These are phyloP conservation scores for Platyscapa corneri DNA, from an alignment of 1,140 invertebrate species.

Conservation along the genomic window DNA sequence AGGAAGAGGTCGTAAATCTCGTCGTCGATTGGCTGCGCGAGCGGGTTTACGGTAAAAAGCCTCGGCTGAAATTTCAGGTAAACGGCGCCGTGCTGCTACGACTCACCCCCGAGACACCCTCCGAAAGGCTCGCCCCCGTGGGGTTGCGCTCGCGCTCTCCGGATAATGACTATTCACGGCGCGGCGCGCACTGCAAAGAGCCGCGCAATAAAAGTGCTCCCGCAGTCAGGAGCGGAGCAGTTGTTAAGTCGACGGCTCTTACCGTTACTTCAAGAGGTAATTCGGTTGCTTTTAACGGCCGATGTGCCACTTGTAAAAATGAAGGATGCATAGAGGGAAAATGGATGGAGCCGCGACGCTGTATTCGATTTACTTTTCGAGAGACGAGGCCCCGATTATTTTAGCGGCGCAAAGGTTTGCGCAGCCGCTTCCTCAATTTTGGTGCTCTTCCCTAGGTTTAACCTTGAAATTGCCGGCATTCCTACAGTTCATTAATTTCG, in stretches of 20 bases:
- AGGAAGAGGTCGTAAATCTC: no score
- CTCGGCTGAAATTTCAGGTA: neutral
- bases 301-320: neutral
- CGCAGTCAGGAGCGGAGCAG: neutral
- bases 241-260: neutral
- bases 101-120: no score
- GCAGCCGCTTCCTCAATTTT: no score
- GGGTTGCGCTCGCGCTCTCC: neutral
- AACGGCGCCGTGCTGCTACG: neutral
- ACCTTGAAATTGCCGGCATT: no score
- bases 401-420: no score
- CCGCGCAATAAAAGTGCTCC: neutral
- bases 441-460: no score
- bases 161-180: neutral
- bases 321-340: neutral
- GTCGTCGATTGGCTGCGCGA: no score
- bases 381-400: neutral
- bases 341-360: neutral
- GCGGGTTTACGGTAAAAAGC: no score
- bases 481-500: no score
- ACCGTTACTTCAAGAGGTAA: neutral
- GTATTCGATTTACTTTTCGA: no score
- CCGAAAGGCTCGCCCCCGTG: neutral
- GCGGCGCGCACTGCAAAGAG: neutral
- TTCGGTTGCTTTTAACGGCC: neutral